Evolutionary conservation across 2,888 invertebrate species (phyloP), one percentile per base, ranked within the genome.

Genomic region (Ormyrus thymus): DNA sequence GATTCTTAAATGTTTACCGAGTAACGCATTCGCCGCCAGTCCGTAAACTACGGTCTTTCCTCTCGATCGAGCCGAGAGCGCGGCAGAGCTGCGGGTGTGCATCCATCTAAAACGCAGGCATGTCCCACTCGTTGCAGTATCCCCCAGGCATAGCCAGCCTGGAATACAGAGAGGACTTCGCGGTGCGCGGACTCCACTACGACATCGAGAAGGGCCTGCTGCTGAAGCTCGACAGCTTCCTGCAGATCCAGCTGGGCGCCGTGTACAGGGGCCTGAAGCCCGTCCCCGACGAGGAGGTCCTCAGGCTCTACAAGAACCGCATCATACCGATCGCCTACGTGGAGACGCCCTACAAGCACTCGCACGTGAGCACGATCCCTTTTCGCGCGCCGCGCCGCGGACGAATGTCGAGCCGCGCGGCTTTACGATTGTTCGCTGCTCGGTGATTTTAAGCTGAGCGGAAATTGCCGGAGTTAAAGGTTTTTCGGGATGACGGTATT

Each of bases 131-230:
- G 4, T 29, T 29, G 75, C 91, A 98, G 97, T 98, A 98, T 91
- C 98, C 98, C 5, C 92, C 94, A 86, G 96, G 94, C 84, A 95
- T 99, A 84, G 90, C 92, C 66, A 92, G 94, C 78, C 91, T 98
- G 73, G 94, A 96, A 84, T 99, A 98, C 89, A 94, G 95, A 87
- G 96, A 97, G n/a, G 94, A 95, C 82, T 99, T 98, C 92, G 97
- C 98, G 13, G 97, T 98, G 0, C 93, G 99, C 81, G 99, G 99
- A 53, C 92, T 99, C n/a, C 99, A 99, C 91, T 99, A 98, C 92
- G 99, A 99, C 89, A 96, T 98, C 87, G 95, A 97, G 90, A 97
- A 97, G 91, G 98, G 98, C 4, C 91, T 98, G 11, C 92, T 99
- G 45, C 92, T 99, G 84, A 99, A 99, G 90, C 92, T 99, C 84